phyloP scores from a whole-genome alignment of 2,888 invertebrate genomes.

The Epinotia demarniana region DNA sequence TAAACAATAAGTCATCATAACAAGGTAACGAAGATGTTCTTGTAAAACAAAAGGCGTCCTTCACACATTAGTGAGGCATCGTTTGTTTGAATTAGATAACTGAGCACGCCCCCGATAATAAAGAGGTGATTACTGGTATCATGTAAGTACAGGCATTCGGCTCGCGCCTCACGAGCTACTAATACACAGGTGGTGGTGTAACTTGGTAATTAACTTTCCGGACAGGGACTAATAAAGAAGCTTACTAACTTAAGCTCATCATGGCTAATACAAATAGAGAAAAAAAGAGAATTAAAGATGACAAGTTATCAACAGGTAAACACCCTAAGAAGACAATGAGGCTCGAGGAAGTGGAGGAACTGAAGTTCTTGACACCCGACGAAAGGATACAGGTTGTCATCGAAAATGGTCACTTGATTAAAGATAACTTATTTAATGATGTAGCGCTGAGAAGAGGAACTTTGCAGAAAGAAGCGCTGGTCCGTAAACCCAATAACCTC shows the following conservation, averaged over 20 bases:
- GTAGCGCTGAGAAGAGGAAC: slow-evolving; percentile 45
- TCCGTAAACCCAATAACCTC: slow-evolving; percentile 46
- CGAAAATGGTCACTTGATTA: slow-evolving; percentile 59
- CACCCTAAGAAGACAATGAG: slow-evolving; percentile 52
- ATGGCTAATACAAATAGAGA: slow-evolving; percentile 79
- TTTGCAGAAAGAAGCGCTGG: slow-evolving; percentile 41
- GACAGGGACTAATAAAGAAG: slow-evolving; percentile 49
- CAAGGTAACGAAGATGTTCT: slow-evolving; percentile 78
- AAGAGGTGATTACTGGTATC: slow-evolving; percentile 80
- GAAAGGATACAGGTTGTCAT: slow-evolving; percentile 59
- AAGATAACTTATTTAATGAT: slow-evolving; percentile 52
- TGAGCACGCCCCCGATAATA: slow-evolving; percentile 70
- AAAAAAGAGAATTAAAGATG: slow-evolving; percentile 64
- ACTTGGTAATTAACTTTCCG: slow-evolving; percentile 55
- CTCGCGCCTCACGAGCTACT: slow-evolving; percentile 60
- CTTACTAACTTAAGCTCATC: slow-evolving; percentile 67
- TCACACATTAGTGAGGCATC: slow-evolving; percentile 79
- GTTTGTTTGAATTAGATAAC: slow-evolving; percentile 79
- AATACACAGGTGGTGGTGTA: slow-evolving; percentile 72
- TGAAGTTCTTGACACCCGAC: slow-evolving; percentile 54
- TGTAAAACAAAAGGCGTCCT: slow-evolving; percentile 80
- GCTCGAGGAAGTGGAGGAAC: slow-evolving; percentile 50
- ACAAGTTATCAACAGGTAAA: slow-evolving; percentile 63
- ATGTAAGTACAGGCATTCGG: slow-evolving; percentile 74
- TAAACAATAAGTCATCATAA: slow-evolving; percentile 48